Percentiles rank a stretch among this genome's conserved stretches.
Evolutionary conservation across 2,113 vertebrate species (phyloP).

Genomic region (Sclerurus mexicanus): DNA sequence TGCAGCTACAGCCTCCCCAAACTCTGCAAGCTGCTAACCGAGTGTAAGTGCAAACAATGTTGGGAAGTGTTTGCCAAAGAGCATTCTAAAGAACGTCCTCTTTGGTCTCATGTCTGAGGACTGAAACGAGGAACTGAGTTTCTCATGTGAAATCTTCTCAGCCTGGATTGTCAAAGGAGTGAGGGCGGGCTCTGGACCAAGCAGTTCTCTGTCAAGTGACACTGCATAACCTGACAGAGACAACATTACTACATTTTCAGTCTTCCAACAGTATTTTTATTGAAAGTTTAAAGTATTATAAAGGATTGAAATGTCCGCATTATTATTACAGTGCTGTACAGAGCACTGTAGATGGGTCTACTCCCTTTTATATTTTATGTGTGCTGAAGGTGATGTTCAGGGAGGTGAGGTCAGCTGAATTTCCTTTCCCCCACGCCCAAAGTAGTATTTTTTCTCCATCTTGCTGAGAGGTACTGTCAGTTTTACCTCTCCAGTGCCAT

Average conservation of each 20-base stretch:
- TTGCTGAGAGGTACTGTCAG: neutral
- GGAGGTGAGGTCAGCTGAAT: neutral
- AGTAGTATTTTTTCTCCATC: neutral
- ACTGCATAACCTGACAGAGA: neutral
- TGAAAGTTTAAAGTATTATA: neutral
- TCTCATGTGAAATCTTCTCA: neutral
- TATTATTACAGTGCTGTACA: neutral
- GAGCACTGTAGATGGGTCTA: neutral
- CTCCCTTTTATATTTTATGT: neutral
- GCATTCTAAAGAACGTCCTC: neutral
- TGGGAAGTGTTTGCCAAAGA: neutral
- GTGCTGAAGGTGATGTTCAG: neutral
- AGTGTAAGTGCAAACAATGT: neutral
- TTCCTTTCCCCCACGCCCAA: neutral
- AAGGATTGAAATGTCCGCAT: neutral
- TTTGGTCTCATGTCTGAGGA: neutral
- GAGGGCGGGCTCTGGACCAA: neutral
- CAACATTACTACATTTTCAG: neutral
- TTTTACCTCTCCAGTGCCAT: neutral
- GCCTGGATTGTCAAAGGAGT: neutral
- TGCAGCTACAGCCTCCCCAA: accelerated
- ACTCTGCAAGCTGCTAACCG: neutral
- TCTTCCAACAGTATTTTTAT: neutral
- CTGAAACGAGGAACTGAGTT: neutral
- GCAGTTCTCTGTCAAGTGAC: neutral